Evolutionary conservation across 2,888 invertebrate species (phyloP).

Genomic region (Diplolepis rosae): DNA sequence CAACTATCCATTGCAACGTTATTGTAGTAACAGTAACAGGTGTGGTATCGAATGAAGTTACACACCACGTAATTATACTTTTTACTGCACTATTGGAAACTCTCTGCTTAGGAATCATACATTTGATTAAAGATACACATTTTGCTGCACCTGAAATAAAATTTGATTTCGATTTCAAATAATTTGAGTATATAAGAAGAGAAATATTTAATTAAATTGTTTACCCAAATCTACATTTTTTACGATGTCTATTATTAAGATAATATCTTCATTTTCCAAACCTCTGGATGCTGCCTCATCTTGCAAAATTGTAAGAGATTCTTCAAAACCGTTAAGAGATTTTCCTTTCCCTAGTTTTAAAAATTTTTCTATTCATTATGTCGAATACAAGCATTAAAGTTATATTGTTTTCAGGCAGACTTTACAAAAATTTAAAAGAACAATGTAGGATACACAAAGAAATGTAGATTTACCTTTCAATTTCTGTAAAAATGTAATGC

Average conservation of each 20-base stretch:
- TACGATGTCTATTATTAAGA: constrained; percentile 52
- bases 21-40: constrained; percentile 55
- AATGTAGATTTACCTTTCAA: constrained; percentile 37
- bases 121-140: constrained; percentile 59
- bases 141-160: constrained; percentile 49
- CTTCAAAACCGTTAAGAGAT: constrained; percentile 40
- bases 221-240: constrained; percentile 53
- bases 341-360: constrained; percentile 49
- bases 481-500: constrained; percentile 37
- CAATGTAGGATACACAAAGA: not conserved
- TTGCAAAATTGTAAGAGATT: constrained; percentile 48
- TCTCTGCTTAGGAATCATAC: constrained; percentile 60
- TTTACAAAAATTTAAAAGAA: not conserved
- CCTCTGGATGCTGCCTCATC: constrained; percentile 54
- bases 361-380: too few relatives aligned
- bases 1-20: constrained; percentile 63
- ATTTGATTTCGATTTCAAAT: not conserved
- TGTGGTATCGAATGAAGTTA: constrained; percentile 48
- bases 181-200: not conserved
- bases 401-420: not conserved
- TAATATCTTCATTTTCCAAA: constrained; percentile 52
- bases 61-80: constrained; percentile 57
- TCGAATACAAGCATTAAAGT: too few relatives aligned
- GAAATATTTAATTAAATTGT: not conserved
- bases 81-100: constrained; percentile 51